Conservation (phyloP, 2,797 vertebrate genomes). For the Discoglossus pictus region DNA sequence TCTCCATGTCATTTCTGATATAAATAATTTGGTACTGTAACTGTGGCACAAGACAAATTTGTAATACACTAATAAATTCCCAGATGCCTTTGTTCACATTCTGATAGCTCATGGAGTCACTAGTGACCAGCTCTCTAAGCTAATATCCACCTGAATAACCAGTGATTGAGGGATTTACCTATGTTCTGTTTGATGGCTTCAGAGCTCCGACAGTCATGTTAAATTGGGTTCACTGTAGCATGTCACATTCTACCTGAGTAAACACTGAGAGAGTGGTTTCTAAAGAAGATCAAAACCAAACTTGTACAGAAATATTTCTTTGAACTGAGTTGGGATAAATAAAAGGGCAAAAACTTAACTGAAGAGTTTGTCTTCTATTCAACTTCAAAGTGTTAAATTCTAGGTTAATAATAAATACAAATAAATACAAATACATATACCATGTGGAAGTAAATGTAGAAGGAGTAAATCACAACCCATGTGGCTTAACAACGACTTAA, state of each 20-base stretch:
- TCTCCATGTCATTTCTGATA: slow-evolving; percentile 16
- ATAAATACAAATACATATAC: too few species aligned
- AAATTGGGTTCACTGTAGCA: slow-evolving; percentile 52
- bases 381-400: too few species aligned
- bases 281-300: slow-evolving; percentile 39
- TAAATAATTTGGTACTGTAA: slow-evolving; percentile 38
- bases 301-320: slow-evolving; percentile 42
- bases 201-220: slow-evolving; percentile 43
- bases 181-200: slow-evolving; percentile 30
- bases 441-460: too few species aligned
- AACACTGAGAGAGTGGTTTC: slow-evolving; percentile 44
- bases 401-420: too few species aligned
- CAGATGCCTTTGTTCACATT: slow-evolving; percentile 17
- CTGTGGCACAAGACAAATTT: slow-evolving; percentile 31
- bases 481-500: too few species aligned
- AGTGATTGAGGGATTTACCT: slow-evolving; percentile 43
- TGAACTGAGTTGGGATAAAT: slow-evolving; percentile 29
- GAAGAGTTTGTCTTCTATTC: slow-evolving; percentile 3
- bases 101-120: slow-evolving; percentile 40
- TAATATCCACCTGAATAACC: slow-evolving; percentile 42
- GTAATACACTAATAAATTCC: slow-evolving; percentile 41
- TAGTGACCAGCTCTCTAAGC: slow-evolving; percentile 42
- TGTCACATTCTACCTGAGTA: slow-evolving; percentile 46
- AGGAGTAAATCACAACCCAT: too few species aligned
- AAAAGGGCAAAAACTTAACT: slow-evolving; percentile 22